phyloP scores from a whole-genome alignment of 2,888 invertebrate species.

The Dermolepida albohirtum region DNA sequence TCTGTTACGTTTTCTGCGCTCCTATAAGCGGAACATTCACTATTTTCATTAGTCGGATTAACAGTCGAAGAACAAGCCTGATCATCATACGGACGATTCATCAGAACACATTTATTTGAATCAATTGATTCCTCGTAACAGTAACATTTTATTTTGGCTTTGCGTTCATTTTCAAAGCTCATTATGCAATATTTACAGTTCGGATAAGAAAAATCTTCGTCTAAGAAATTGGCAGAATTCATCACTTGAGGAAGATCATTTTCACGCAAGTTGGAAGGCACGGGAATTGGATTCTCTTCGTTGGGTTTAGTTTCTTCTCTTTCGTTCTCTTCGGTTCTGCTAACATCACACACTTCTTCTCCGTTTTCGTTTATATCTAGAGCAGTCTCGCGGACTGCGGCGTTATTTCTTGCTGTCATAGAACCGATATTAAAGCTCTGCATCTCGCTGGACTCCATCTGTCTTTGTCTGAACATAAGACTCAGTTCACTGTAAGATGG shows the following conservation, averaged over 20 bases:
- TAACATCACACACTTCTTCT: neutral
- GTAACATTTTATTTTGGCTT: constrained; percentile 37
- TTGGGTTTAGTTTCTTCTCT: neutral
- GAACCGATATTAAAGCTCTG: constrained; percentile 32
- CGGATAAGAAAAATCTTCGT: constrained; percentile 16
- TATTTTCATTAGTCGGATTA: neutral
- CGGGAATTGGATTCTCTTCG: constrained; percentile 15
- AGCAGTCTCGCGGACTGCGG: constrained; percentile 7
- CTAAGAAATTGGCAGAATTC: neutral
- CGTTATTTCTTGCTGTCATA: constrained; percentile 9
- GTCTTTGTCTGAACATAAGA: constrained; percentile 40
- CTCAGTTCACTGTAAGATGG: constrained; percentile 61
- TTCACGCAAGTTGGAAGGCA: constrained; percentile 22
- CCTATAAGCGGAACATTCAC: constrained; percentile 10
- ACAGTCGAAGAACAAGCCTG: neutral
- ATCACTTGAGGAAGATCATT: constrained; percentile 6
- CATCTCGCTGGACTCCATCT: constrained; percentile 37
- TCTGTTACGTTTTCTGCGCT: neutral
- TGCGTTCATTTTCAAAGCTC: constrained; percentile 34
- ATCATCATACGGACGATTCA: constrained; percentile 1
- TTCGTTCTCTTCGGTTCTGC: neutral
- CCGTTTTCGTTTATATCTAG: constrained; percentile 27
- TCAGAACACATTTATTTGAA: constrained; percentile 10
- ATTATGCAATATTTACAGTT: constrained; percentile 41
- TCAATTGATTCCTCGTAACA: constrained; percentile 19